A percentile compares a stretch with the other conserved stretches of the same genome.
Conservation (phyloP, 2,888 invertebrate genomes). For the Mesorhabditis spiculigera region DNA sequence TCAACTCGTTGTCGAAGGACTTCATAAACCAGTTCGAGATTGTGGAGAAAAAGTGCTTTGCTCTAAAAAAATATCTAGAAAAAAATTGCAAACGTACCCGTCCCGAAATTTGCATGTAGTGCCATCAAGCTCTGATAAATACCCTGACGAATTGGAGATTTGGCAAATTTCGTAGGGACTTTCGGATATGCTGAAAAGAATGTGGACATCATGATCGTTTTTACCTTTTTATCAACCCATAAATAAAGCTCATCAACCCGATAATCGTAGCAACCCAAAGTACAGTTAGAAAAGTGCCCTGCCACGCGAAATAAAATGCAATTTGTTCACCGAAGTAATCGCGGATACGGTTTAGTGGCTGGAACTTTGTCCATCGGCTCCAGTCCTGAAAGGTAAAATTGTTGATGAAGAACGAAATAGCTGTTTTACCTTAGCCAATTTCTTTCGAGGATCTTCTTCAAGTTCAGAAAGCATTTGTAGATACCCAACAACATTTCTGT, state of each 20-base stretch:
- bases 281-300: constrained; percentile 60
- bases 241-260: constrained; percentile 60
- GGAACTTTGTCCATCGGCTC: constrained; percentile 24
- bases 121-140: background rate
- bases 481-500: constrained; percentile 21
- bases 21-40: constrained; percentile 33
- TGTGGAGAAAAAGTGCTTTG: constrained; percentile 22
- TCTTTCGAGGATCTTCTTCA: constrained; percentile 27
- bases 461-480: constrained; percentile 21
- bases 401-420: background rate
- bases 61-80: constrained; percentile 1
- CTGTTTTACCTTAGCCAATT: constrained; percentile 10
- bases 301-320: constrained; percentile 63
- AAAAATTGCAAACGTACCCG: background rate
- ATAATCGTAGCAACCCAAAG: constrained; percentile 61
- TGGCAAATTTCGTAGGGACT: background rate
- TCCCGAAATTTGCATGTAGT: background rate
- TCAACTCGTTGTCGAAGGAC: constrained; percentile 62
- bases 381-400: constrained; percentile 7
- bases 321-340: constrained; percentile 64
- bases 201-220: constrained; percentile 3
- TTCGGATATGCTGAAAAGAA: constrained; percentile 12
- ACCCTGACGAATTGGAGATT: background rate
- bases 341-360: constrained; percentile 31
- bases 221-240: constrained; percentile 60